Evolutionary conservation across 2,888 invertebrate species (phyloP), one percentile per base, ranked within the genome.

Genomic region (Apomyelois bistriatella): DNA sequence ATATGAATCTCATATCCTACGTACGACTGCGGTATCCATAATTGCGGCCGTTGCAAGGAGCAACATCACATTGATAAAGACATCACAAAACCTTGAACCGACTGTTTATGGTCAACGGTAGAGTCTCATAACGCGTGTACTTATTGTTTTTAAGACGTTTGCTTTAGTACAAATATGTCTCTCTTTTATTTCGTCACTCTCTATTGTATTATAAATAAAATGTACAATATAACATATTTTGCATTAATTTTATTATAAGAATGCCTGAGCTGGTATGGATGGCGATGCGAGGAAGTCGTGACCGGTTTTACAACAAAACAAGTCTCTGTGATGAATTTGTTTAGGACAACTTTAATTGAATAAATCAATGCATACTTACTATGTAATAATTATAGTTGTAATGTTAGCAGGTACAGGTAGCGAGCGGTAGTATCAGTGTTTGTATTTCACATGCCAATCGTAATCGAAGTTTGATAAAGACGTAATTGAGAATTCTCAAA

Each of bases 111-210:
- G 68, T 63, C 55, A 60, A 66, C 73, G 78, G 75, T 79, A 66
- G 86, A 89, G 89, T 88, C 86, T 88, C 89, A 88, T 80, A 71
- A 72, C 62, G 72, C 69, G 76, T 84, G 87, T 87, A 86, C 85
- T 86, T 87, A 86, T 82, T 80, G 73, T 76, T 78, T 74, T 78
- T 69, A 79, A 81, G 72, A 75, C 75, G 76, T 79, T 84, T 86
- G 86, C 86, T 76, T 75, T 85, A 87, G 87, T 88, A 85, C 85
- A 88, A 88, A 86, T 74, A 82, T 79, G 87, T 90, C 90, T 90
- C 90, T 90, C 89, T 90, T 78, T 82, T 76, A 81, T 79, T 80
- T 84, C 76, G 81, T 80, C 81, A 87, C 90, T 88, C 88, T 90
- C 89, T 90, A 87, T 77, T 83, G 81, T 85, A 83, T 77, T 83